These are phyloP conservation scores for Mormyrus proboscirostris DNA, from an alignment of 2,797 vertebrate genomes.

Conservation along the genomic window DNA sequence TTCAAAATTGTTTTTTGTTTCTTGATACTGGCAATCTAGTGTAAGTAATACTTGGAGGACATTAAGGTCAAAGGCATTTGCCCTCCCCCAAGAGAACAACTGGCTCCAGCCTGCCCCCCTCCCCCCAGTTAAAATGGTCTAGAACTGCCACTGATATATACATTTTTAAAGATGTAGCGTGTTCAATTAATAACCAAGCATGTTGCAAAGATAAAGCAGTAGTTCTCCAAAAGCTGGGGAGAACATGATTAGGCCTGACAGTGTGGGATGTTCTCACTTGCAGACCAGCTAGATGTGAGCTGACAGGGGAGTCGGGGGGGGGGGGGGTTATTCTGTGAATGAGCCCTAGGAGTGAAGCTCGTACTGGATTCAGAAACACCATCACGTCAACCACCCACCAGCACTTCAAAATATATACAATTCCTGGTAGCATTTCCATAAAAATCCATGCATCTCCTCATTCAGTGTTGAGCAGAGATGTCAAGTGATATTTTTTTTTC, in stretches of 20 bases:
- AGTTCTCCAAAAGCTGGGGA: background rate
- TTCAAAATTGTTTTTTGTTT: background rate
- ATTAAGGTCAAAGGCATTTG: background rate
- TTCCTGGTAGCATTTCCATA: background rate
- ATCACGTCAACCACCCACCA: background rate
- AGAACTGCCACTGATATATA: background rate
- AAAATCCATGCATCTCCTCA: background rate
- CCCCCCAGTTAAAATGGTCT: background rate
- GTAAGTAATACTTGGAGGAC: background rate
- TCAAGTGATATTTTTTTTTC: background rate
- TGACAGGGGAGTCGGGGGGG: background rate
- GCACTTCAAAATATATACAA: background rate
- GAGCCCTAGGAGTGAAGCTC: background rate
- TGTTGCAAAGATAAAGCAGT: background rate
- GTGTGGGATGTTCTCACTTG: background rate
- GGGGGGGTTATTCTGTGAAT: background rate
- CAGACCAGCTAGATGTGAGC: background rate
- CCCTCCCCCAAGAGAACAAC: background rate
- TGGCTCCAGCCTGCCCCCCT: background rate
- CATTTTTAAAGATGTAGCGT: background rate
- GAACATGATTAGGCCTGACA: background rate
- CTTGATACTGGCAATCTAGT: background rate
- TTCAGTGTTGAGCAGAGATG: background rate
- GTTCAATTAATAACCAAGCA: background rate
- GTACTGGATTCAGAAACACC: too few relatives aligned